phyloP scores from a whole-genome alignment of 2,797 vertebrate species.

The Arremon aurantiirostris region DNA sequence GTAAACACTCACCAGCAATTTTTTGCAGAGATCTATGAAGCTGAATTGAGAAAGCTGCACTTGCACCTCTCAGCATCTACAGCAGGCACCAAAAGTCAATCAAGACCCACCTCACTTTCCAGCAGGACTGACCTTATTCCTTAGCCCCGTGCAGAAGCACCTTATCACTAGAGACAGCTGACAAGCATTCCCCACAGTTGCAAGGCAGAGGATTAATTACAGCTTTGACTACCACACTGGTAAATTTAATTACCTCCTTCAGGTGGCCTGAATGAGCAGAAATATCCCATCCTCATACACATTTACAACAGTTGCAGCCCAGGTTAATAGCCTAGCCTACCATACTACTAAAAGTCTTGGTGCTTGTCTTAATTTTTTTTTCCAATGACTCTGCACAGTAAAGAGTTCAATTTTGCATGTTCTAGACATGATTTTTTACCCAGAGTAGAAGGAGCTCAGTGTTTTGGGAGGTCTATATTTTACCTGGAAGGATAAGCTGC shows the following conservation, averaged over 20 bases:
- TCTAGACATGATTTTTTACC: neutral
- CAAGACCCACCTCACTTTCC: rapidly evolving
- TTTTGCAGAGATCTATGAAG: neutral
- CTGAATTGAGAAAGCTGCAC: neutral
- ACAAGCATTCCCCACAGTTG: neutral
- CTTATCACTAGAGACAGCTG: neutral
- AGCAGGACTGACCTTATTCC: neutral
- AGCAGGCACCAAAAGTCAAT: rapidly evolving
- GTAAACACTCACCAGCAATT: neutral
- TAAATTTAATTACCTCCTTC: neutral
- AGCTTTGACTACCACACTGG: neutral
- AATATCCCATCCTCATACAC: neutral
- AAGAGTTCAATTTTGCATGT: neutral
- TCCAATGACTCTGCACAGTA: neutral
- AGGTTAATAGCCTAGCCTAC: neutral
- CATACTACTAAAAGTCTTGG: neutral
- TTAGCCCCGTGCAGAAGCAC: neutral
- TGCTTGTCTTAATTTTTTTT: neutral
- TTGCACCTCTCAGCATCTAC: neutral
- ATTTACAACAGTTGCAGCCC: neutral
- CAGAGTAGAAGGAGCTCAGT: neutral
- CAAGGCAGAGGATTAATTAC: neutral
- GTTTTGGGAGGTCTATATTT: neutral
- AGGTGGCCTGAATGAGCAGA: neutral
- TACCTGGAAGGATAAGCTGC: neutral